Percentiles rank a stretch among this genome's conserved stretches.
Evolutionary conservation across 2,113 vertebrate genomes (phyloP).

Genomic region (Lepisosteus osseus): DNA sequence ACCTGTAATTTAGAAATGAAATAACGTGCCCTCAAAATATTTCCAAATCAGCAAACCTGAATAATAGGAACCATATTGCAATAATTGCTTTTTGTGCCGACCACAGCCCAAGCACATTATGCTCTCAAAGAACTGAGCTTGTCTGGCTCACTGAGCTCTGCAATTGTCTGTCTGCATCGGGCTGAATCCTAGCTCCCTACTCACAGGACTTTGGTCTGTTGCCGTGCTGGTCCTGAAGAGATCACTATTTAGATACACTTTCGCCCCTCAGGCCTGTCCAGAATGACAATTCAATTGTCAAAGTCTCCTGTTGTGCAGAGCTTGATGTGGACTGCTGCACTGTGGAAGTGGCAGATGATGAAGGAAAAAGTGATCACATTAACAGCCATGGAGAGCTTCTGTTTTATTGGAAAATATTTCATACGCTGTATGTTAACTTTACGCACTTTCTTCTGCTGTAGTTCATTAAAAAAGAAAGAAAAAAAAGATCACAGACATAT

Average conservation of each 20-base stretch:
- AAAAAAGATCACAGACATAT: not conserved
- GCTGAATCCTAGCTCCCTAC: slow-evolving; percentile 26
- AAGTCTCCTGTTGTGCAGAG: slow-evolving; percentile 8
- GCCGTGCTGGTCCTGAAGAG: slow-evolving; percentile 23
- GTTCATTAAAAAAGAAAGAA: slow-evolving; percentile 1
- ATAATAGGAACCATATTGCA: slow-evolving; percentile 36
- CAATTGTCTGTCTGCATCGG: slow-evolving; percentile 14
- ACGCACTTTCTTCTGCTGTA: slow-evolving; percentile 17
- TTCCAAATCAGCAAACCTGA: slow-evolving; percentile 37
- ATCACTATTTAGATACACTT: slow-evolving; percentile 31
- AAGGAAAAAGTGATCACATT: slow-evolving; percentile 19
- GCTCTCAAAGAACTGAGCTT: slow-evolving; percentile 4
- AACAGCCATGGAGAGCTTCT: slow-evolving; percentile 24
- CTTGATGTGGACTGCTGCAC: slow-evolving; percentile 17
- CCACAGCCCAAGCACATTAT: slow-evolving; percentile 32
- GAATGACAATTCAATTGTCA: slow-evolving; percentile 37
- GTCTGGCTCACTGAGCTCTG: not conserved
- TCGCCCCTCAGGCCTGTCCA: slow-evolving; percentile 19
- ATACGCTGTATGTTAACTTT: slow-evolving; percentile 29
- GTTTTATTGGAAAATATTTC: slow-evolving; percentile 52
- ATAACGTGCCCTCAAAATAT: slow-evolving; percentile 36
- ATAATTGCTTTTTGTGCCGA: slow-evolving; percentile 36
- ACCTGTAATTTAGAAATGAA: slow-evolving; percentile 38
- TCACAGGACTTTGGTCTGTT: slow-evolving; percentile 16
- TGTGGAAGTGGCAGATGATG: slow-evolving; percentile 27